These are phyloP conservation scores for Dissostichus mawsoni DNA, from an alignment of 2,113 vertebrate species.

Conservation along the genomic window DNA sequence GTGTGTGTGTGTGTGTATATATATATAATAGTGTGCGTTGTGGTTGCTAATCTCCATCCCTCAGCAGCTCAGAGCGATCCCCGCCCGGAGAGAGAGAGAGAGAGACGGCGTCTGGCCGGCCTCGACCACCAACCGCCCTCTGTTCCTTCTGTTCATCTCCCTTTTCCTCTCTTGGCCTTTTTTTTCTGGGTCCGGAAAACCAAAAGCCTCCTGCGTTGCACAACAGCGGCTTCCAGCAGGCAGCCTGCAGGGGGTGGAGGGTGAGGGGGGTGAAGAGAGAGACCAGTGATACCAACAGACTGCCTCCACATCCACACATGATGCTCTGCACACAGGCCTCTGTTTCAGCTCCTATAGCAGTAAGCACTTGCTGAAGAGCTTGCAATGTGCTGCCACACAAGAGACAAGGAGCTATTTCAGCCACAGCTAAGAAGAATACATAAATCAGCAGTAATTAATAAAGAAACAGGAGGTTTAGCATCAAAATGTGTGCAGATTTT, in stretches of 20 bases:
- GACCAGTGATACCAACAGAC: background rate
- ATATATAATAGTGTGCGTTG: constrained; percentile 46
- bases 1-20: no score
- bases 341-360: background rate
- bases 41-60: constrained; percentile 78
- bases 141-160: constrained; percentile 67
- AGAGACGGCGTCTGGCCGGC: constrained; percentile 19
- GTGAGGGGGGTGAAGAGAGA: background rate
- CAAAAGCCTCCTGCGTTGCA: constrained; percentile 83
- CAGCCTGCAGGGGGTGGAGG: constrained; percentile 4
- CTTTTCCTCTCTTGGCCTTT: constrained; percentile 77
- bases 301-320: background rate
- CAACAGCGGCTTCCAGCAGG: constrained; percentile 62
- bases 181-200: constrained; percentile 82
- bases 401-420: no score
- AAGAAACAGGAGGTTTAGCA: no score
- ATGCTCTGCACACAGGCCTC: constrained; percentile 2
- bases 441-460: background rate
- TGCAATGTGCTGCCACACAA: no score
- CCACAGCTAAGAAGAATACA: no score
- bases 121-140: constrained; percentile 69
- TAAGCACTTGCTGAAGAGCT: background rate
- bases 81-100: constrained; percentile 10
- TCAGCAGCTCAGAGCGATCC: background rate
- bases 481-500: no score